Evolutionary conservation across 2,113 vertebrate genomes (phyloP).

Genomic region (Ifrita kowaldi): DNA sequence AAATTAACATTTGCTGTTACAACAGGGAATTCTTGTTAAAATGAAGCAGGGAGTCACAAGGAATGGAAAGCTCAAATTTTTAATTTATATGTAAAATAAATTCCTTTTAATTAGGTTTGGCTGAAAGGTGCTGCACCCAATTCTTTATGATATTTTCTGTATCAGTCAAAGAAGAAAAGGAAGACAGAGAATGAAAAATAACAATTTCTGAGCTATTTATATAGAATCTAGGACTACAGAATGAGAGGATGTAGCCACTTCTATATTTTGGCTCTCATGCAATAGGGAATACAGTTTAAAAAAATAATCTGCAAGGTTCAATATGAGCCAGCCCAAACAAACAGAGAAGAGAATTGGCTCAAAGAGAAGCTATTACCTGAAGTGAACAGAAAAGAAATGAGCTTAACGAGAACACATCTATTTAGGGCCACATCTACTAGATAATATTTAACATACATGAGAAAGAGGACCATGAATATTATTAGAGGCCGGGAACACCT

Average conservation of each 20-base stretch:
- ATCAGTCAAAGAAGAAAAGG: background rate
- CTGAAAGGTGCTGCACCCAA: slow-evolving; percentile 35
- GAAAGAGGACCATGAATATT: background rate
- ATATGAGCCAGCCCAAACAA: background rate
- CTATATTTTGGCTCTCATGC: background rate
- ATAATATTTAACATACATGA: background rate
- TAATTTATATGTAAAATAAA: slow-evolving; percentile 57
- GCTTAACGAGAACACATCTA: background rate
- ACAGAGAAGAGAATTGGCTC: background rate
- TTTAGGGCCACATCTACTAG: background rate
- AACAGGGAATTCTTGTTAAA: slow-evolving; percentile 45
- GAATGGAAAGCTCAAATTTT: slow-evolving; percentile 41
- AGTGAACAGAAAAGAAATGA: background rate
- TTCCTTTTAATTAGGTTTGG: slow-evolving; percentile 56
- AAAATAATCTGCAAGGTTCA: background rate
- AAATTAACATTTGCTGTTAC: slow-evolving; percentile 52
- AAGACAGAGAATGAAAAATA: background rate
- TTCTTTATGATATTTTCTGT: background rate
- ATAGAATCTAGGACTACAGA: background rate
- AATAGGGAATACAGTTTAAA: background rate
- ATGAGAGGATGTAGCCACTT: background rate
- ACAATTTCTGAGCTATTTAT: background rate
- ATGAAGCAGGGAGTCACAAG: slow-evolving; percentile 42
- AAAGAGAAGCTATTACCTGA: background rate
- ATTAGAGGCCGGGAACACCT: background rate